Evolutionary conservation across 2,888 invertebrate genomes (phyloP), one percentile per base, ranked within the genome.

Genomic region (Listrodromus nycthemerus): DNA sequence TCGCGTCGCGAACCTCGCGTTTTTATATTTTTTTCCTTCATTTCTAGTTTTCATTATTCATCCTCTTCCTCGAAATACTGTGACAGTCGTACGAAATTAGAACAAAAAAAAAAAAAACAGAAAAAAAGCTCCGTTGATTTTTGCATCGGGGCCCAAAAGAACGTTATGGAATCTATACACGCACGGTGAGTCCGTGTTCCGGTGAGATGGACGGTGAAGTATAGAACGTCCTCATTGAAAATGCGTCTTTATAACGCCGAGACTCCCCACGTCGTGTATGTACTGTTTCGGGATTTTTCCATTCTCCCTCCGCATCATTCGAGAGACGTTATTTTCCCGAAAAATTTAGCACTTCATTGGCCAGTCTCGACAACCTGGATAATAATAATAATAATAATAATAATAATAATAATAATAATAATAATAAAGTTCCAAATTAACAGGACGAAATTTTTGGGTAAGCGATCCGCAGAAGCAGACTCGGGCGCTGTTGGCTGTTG

Each of bases 1-100:
- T 27, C 6, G 7, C 7, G 16, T 61, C 27, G 16, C 30, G 10
- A 52, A 55, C 52, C 71, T 30, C 27, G 27, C 30, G 8, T 78
- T 81, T 75, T 27, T 52, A 73, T 13, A 19, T 33, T 16, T 63
- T 30, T 67, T 61, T n/a, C 50, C 21, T 50, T 41, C 61, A 45
- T 10, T 67, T 41, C n/a, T 27, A 4, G 6, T 50, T 80, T 80
- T 80, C 45, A 80, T 84, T 80, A 48, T 13, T 16, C 48, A 13
- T 55, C 71, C 41, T 50, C 63, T n/a, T 48, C 41, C 63, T 41
- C 80, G 52, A 63, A 75, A 83, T 71, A 48, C 10, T 21, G 55
- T 61, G 58, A 37, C 69, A 69, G 30, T 41, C 19, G 45, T 33
- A 45, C 63, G 1, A 41, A 41, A 41, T 16, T 4, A 33, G 6